A percentile compares a stretch with the other conserved stretches of the same genome.
These are phyloP conservation scores for Nipponacmea schrenckii DNA, from an alignment of 2,888 invertebrate species.

Conservation along the genomic window DNA sequence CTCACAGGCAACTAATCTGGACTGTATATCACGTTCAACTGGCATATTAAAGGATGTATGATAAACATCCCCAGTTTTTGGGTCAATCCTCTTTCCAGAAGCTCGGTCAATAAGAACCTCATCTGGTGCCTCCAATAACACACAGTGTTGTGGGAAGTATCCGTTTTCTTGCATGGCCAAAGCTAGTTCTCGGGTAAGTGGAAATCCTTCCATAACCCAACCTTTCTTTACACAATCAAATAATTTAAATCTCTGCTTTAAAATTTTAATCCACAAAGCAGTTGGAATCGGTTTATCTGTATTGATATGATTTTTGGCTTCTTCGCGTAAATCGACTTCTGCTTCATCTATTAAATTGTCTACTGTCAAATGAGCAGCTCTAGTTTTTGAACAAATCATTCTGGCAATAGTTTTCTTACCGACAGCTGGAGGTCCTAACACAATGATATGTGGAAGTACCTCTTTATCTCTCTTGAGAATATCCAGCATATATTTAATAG, in stretches of 20 bases:
- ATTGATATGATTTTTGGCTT: conserved; percentile 46
- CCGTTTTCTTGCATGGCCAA: conserved; percentile 58
- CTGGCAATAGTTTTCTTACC: conserved; percentile 62
- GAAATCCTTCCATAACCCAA: conserved; percentile 65
- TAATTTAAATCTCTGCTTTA: conserved; percentile 51
- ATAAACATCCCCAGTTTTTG: conserved; percentile 65
- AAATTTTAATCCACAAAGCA: conserved; percentile 54
- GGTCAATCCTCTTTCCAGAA: conserved; percentile 61
- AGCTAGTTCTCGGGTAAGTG: conserved; percentile 61
- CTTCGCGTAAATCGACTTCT: conserved; percentile 46
- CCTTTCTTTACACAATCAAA: conserved; percentile 65
- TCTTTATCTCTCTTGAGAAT: conserved; percentile 60
- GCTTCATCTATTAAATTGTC: conserved; percentile 56
- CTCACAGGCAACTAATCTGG: conserved; percentile 54
- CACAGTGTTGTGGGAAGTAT: conserved; percentile 62
- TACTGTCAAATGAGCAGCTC: conserved; percentile 53
- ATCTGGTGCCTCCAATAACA: conserved; percentile 62
- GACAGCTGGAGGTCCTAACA: conserved; percentile 65
- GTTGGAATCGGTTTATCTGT: conserved; percentile 55
- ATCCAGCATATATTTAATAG: conserved; percentile 59
- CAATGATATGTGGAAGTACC: conserved; percentile 61
- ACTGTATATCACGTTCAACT: conserved; percentile 51
- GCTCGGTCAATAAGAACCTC: conserved; percentile 64
- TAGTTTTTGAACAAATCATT: conserved; percentile 55
- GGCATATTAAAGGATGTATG: conserved; percentile 68